Percentiles rank a stretch among this genome's conserved stretches.
phyloP scores from a whole-genome alignment of 1,140 invertebrate species.

The Ooceraea biroi region DNA sequence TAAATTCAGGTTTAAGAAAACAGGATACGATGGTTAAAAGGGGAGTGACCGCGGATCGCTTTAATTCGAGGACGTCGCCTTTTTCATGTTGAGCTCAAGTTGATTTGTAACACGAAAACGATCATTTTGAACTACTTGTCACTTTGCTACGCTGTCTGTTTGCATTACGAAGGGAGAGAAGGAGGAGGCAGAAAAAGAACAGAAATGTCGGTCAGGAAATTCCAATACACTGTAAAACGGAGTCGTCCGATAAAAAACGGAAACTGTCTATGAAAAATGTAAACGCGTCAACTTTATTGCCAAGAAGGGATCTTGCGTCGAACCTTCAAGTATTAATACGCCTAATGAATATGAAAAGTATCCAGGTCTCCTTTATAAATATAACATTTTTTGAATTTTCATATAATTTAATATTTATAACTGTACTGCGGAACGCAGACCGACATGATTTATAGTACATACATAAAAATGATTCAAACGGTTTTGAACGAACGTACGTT shows the following conservation, averaged over 20 bases:
- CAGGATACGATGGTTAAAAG: constrained; percentile 61
- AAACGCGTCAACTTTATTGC: background rate
- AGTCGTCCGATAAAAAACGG: constrained; percentile 1
- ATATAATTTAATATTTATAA: background rate
- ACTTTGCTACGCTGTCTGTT: constrained; percentile 59
- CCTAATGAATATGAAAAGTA: background rate
- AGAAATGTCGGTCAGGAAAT: constrained; percentile 18
- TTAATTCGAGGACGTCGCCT: constrained; percentile 65
- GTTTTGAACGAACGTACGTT: constrained; percentile 34
- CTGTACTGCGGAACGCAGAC: background rate
- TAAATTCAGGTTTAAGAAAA: constrained; percentile 81
- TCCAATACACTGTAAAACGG: background rate
- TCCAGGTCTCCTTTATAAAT: background rate
- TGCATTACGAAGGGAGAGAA: constrained; percentile 43
- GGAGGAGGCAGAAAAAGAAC: no score
- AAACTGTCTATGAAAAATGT: background rate
- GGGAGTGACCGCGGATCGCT: constrained; percentile 37
- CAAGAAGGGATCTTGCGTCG: background rate
- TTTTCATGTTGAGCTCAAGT: constrained; percentile 62
- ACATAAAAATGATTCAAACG: constrained; percentile 34
- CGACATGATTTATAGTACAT: constrained; percentile 31
- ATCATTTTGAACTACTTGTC: constrained; percentile 72
- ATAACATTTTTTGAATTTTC: background rate
- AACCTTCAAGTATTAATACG: background rate
- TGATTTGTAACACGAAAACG: constrained; percentile 76